phyloP scores from a whole-genome alignment of 2,113 vertebrate species.

The Lamprotornis superbus region DNA sequence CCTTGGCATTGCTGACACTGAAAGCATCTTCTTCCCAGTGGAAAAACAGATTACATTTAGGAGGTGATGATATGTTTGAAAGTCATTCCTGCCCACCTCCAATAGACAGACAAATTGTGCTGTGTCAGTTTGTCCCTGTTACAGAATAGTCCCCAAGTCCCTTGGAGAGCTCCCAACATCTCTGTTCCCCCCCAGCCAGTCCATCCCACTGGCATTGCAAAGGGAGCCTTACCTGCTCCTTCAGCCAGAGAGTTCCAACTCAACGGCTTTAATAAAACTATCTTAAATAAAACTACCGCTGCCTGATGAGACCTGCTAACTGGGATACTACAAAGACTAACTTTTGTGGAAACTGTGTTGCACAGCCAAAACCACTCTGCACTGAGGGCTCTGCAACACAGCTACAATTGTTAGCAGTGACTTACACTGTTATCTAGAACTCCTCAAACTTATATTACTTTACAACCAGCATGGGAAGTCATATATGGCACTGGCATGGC shows the following conservation, averaged over 20 bases:
- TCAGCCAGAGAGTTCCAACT: not conserved
- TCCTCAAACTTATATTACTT: not conserved
- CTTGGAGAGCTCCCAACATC: not conserved
- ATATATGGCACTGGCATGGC: fast-evolving
- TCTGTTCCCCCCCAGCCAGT: not conserved
- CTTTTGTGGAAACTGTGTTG: not conserved
- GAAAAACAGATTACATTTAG: not conserved
- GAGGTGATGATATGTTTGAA: not conserved
- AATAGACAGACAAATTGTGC: not conserved
- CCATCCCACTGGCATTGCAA: not conserved
- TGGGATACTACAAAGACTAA: not conserved
- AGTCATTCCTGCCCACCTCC: not conserved
- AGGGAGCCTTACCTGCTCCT: not conserved
- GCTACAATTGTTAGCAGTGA: not conserved
- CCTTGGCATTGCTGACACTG: not conserved
- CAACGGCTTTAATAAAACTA: not conserved
- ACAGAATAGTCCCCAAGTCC: not conserved
- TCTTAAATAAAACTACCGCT: not conserved
- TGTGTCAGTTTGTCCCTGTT: not conserved
- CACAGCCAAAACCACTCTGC: not conserved
- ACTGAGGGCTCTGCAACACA: not conserved
- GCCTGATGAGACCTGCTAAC: not conserved
- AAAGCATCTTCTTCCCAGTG: not conserved
- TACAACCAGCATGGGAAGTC: not conserved
- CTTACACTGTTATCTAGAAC: not conserved